phyloP scores from a whole-genome alignment of 2,797 vertebrate genomes.

The Emydoidea blandingii region DNA sequence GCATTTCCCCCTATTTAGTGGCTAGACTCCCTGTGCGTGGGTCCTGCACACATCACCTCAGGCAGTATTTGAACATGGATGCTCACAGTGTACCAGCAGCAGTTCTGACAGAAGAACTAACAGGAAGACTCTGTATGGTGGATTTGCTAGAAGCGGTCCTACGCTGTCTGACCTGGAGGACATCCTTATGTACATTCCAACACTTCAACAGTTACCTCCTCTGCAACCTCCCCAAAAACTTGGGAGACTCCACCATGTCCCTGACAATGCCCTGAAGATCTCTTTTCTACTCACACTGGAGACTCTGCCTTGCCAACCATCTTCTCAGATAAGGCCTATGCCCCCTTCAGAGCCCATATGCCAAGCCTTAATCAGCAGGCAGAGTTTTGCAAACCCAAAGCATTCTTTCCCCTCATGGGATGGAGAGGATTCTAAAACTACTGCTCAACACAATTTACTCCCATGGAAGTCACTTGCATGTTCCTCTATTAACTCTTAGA shows the following conservation, averaged over 20 bases:
- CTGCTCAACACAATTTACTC: neutral
- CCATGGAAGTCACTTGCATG: neutral
- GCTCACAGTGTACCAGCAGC: neutral
- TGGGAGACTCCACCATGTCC: conserved; percentile 1
- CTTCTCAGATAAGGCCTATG: neutral
- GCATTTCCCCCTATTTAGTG: conserved; percentile 34
- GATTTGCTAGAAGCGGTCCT: neutral
- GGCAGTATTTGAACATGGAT: rapidly evolving
- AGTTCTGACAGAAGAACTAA: neutral
- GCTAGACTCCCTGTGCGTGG: conserved; percentile 7
- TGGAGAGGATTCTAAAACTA: neutral
- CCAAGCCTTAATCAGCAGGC: neutral
- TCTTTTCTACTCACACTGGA: conserved; percentile 12
- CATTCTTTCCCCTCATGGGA: neutral
- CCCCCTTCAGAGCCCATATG: neutral
- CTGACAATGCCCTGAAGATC: conserved; percentile 2
- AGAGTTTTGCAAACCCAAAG: neutral
- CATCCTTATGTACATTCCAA: rapidly evolving
- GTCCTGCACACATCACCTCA: neutral
- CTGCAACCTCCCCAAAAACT: conserved; percentile 11
- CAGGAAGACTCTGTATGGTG: rapidly evolving
- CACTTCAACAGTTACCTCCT: conserved; percentile 21
- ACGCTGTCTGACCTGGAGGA: neutral
- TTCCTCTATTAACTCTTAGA: conserved; percentile 12
- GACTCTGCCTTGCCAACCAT: neutral